Conservation (phyloP, 2,888 invertebrate species). For the Sphinx pinastri region DNA sequence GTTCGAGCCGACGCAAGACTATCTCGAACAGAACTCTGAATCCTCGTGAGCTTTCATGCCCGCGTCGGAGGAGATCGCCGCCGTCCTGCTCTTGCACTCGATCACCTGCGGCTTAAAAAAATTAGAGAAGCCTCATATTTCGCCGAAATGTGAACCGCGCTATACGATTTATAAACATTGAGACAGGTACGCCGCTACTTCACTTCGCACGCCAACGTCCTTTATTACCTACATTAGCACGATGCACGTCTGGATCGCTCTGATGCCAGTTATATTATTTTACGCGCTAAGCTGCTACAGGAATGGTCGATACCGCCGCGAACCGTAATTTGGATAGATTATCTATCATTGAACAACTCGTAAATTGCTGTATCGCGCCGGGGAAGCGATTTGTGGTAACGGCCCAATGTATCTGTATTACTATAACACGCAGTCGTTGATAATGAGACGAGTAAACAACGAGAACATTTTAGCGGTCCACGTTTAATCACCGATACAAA, state of each 20-base stretch:
- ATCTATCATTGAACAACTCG: constrained; percentile 64
- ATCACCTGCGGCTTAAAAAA: constrained; percentile 75
- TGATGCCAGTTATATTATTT: constrained; percentile 4
- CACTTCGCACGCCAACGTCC: constrained; percentile 38
- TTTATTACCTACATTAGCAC: constrained; percentile 34
- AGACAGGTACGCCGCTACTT: constrained; percentile 62
- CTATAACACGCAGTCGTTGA: constrained; percentile 46
- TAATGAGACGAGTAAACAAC: constrained; percentile 69
- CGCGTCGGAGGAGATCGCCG: constrained; percentile 43
- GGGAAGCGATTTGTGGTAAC: constrained; percentile 37
- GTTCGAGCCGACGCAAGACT: constrained; percentile 74
- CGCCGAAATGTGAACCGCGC: constrained; percentile 74
- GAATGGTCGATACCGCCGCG: constrained; percentile 52
- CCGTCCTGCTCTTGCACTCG: constrained; percentile 73
- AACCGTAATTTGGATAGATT: constrained; percentile 65
- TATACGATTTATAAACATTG: constrained; percentile 60
- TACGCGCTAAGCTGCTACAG: constrained; percentile 25
- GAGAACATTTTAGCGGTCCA: constrained; percentile 64
- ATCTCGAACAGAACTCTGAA: constrained; percentile 43
- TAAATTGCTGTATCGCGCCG: constrained; percentile 56
- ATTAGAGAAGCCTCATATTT: constrained; percentile 72
- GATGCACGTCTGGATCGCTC: constrained; percentile 21
- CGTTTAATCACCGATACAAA: constrained; percentile 70
- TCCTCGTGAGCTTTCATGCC: constrained; percentile 66
- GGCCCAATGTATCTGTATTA: constrained; percentile 30